Base-by-base conservation (phyloP, 2,113 vertebrate genomes). In the Rhabdornis inornatus region DNA sequence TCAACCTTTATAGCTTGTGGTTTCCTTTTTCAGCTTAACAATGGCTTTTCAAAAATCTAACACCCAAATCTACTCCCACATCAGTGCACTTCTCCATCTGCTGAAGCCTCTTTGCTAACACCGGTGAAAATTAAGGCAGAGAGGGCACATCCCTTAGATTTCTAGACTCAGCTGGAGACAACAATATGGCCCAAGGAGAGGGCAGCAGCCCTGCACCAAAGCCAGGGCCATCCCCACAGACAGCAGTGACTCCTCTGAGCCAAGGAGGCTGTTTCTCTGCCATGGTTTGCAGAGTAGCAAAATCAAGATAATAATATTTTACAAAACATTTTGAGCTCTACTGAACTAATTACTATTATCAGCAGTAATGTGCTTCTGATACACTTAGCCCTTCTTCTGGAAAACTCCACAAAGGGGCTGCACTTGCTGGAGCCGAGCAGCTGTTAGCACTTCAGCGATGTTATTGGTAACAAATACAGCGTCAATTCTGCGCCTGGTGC, bases 301-400 rank as follows among this genome's bases (percentile, higher is more conserved):
- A 92, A 89, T 71, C 5, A 4, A 52, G 86, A 60, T 90, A 92
- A 94, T 90, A 79, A 93, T 87, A 88, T 95, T 97, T 93, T 82
- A 90, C 87, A 78, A 93, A 96, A 93, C 83, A 93, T 89, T 95
- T 64, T 10, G 22, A 92, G 93, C 91, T 91, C 93, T 85, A 49
- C 94, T 92, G 81, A 94, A 94, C 81, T 95, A 93, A 97, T 95
- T 95, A 95, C 95, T 95, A 89, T 94, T 92, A 94, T 92, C 76
- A 92, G 88, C 50, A 92, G 56, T 94, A 93, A 89, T 37, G 56
- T 7, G 63, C 81, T 92, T 84, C 89, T 53, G 74, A 92, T 44
- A 56, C 83, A 87, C 87, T 92, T 82, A 94, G 85, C 72, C 83
- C 61, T 96, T 95, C 91, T 92, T 91, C 89, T 93, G 88, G 83